Base-by-base conservation (phyloP, 2,888 invertebrate genomes). In the Lithophane semibrunnea region DNA sequence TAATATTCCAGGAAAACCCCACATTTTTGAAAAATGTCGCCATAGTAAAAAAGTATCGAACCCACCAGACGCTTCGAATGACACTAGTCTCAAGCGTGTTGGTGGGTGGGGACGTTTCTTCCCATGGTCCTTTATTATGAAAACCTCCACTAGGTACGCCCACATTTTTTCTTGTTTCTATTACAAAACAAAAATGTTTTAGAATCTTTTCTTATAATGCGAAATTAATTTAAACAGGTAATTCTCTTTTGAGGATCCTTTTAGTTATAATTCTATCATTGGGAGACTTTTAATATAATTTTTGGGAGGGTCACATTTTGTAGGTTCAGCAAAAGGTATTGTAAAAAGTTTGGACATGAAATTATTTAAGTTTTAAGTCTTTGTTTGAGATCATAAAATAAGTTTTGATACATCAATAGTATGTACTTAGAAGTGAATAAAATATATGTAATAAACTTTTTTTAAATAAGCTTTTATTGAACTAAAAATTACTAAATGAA, bases 191-290 rank as follows among this genome's bases (percentile, higher is more conserved):
- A 10, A 47, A 64, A 54, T 72, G 29, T 64, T 66, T 64, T 21
- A 18, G 5, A 65, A 29, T 52, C 24, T 61, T 24, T 58, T 49
- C 24, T 42, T 47, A 12, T 24, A 56, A 56, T 60, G 52, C 7
- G 64, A 73, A 78, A 60, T 29, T 52, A 52, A 66, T 78, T 61
- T 64, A 21, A 64, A 37, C 42, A 47, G n/a, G 67, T 64, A 67
- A 70, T 70, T 37, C 24, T 18, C 37, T 68, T 73, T 70, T 49
- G 16, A 71, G n/a, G 47, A 67, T 47, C 24, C n/a, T 56, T 13
- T 44, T 21, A 47, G 52, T 44, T 52, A 72, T 73, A 77, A 72
- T 82, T 72, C 13, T 52, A 49, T 52, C 13, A 63, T 52, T 70
- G 10, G 18, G 16, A 67, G 12, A 47, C 42, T 63, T 69, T 58